Evolutionary conservation across 2,113 vertebrate species (phyloP).

Genomic region (Ovis canadensis): DNA sequence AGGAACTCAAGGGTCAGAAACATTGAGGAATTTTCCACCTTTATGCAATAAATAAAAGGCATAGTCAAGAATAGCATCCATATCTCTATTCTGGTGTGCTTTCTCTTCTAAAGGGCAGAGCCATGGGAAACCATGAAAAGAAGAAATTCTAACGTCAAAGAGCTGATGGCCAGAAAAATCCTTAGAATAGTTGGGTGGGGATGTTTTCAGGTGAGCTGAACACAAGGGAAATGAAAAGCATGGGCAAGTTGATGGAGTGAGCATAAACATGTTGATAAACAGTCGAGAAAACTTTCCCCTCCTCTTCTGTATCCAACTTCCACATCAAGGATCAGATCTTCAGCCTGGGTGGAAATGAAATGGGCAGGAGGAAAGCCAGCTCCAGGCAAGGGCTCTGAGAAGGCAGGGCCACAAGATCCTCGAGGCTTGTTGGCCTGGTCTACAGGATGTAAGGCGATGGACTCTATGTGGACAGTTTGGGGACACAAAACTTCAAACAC

Average conservation of each 20-base stretch:
- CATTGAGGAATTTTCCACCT: neutral
- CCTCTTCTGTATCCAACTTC: neutral
- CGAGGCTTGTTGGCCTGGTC: too few relatives aligned
- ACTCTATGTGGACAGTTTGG: neutral
- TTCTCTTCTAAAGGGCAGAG: neutral
- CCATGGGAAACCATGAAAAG: neutral
- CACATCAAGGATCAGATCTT: neutral
- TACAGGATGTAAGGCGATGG: accelerated
- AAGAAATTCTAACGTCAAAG: neutral
- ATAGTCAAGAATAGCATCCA: neutral
- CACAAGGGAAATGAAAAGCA: neutral
- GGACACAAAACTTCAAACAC: neutral
- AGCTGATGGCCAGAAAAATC: neutral
- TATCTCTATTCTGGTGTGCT: neutral
- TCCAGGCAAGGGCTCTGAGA: neutral
- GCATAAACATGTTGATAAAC: neutral
- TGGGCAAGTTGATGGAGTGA: too few relatives aligned
- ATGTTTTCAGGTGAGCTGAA: neutral
- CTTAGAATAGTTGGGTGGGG: neutral
- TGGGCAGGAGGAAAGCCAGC: neutral
- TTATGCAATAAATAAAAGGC: neutral
- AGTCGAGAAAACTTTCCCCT: neutral
- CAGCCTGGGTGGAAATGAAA: neutral
- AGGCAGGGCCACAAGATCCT: too few relatives aligned
- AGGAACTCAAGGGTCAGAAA: neutral